Percentiles rank a stretch among this genome's conserved stretches.
Conservation (phyloP, 1,140 invertebrate genomes). For the Chrysomallon squamiferum region DNA sequence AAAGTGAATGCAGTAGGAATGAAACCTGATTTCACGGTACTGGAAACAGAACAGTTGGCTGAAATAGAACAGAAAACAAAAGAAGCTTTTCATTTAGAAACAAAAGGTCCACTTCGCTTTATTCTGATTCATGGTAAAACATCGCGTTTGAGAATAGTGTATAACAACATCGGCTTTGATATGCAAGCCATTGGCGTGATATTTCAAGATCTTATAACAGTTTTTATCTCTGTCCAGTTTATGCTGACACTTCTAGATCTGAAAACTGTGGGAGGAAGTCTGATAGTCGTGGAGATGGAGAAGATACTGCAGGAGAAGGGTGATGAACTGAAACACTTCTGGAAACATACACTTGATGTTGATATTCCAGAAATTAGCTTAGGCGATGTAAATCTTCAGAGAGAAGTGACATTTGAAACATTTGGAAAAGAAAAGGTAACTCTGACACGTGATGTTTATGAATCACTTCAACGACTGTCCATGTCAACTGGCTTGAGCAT, state of each 20-base stretch:
- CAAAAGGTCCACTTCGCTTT: conserved; percentile 17
- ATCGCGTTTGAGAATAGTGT: conserved; percentile 8
- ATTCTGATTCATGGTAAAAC: conserved; percentile 9
- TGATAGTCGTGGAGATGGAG: background rate
- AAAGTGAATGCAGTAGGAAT: conserved; percentile 9
- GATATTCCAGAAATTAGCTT: background rate
- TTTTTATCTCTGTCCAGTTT: background rate
- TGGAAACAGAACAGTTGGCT: background rate
- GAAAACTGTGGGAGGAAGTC: background rate
- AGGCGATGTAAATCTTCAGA: background rate
- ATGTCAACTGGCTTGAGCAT: background rate
- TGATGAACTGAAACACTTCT: background rate
- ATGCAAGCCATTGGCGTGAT: background rate
- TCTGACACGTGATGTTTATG: background rate
- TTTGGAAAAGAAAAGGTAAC: background rate
- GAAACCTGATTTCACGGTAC: conserved; percentile 1
- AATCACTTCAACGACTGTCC: background rate
- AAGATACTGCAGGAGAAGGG: background rate
- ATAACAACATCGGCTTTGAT: conserved; percentile 25
- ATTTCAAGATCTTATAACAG: background rate
- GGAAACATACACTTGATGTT: background rate
- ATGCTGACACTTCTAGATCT: background rate
- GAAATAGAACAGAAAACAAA: conserved; percentile 7
- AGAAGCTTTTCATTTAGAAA: conserved; percentile 17
- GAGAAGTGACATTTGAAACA: background rate